A percentile compares a stretch with the other conserved stretches of the same genome.
Evolutionary conservation across 2,797 vertebrate species (phyloP).

Genomic region (Danio aesculapii): DNA sequence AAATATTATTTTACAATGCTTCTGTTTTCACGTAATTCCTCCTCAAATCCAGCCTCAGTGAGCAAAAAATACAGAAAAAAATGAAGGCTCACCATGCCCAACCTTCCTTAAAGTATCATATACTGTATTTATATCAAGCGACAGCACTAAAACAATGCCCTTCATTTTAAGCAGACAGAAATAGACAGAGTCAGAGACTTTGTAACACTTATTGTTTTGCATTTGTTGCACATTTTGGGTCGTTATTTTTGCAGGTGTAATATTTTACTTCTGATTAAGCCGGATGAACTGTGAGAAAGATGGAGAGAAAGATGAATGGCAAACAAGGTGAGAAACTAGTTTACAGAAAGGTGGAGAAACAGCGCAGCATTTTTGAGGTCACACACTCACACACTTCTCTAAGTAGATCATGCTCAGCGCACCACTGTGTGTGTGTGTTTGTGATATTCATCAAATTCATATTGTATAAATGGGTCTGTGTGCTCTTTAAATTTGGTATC

Average conservation of each 20-base stretch:
- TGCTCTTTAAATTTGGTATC: conserved; percentile 25
- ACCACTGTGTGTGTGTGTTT: not conserved
- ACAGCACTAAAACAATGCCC: not conserved
- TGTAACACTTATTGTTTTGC: not conserved
- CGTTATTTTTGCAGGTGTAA: conserved; percentile 21
- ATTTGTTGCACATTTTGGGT: conserved; percentile 3
- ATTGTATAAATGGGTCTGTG: conserved; percentile 28
- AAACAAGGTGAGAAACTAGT: conserved; percentile 47
- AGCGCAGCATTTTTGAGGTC: conserved; percentile 52
- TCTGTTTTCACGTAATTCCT: too few relatives aligned
- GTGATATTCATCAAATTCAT: conserved; percentile 34
- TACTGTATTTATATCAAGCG: not conserved
- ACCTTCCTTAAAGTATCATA: too few relatives aligned
- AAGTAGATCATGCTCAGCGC: conserved; percentile 40
- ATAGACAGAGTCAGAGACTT: conserved; percentile 3
- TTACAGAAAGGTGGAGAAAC: conserved; percentile 44
- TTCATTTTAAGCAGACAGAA: not conserved
- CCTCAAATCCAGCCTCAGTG: too few relatives aligned
- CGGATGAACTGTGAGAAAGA: conserved; percentile 24
- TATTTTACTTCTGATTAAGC: conserved; percentile 37
- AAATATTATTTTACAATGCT: too few relatives aligned
- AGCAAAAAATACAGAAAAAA: too few relatives aligned
- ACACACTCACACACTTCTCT: conserved; percentile 32
- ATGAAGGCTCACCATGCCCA: too few relatives aligned
- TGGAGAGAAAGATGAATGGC: conserved; percentile 35